Conservation (phyloP, 2,888 invertebrate genomes). For the Thyatira batis region DNA sequence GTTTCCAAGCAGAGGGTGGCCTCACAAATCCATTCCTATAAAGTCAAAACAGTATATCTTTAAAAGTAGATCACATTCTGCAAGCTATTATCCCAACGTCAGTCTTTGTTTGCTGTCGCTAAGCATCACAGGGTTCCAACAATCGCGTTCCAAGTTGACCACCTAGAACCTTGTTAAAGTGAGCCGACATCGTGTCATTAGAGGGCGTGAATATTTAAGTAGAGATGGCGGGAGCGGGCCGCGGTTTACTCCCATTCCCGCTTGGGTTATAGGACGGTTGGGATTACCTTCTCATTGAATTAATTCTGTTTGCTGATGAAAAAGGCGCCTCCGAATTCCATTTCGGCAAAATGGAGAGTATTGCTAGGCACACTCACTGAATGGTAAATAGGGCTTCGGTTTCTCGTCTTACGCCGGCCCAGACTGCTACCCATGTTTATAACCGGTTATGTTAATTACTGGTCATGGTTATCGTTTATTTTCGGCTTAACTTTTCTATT, state of each 20-base stretch:
- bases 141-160: conserved; percentile 33
- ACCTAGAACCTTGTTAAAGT: conserved; percentile 61
- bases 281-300: conserved; percentile 72
- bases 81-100: conserved; percentile 28
- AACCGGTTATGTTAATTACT: conserved; percentile 2
- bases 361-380: conserved; percentile 19
- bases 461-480: neutral
- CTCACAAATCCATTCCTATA: conserved; percentile 7
- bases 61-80: conserved; percentile 23
- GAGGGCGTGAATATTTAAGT: conserved; percentile 77
- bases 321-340: conserved; percentile 49
- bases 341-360: conserved; percentile 38
- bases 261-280: conserved; percentile 60
- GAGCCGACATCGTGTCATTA: conserved; percentile 71
- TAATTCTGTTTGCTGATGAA: conserved; percentile 66
- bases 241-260: conserved; percentile 58
- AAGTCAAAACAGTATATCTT: conserved; percentile 16
- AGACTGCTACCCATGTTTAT: too few species aligned
- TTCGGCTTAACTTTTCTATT: neutral
- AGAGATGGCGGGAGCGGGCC: conserved; percentile 62
- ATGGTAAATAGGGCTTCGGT: neutral
- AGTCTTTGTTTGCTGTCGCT: conserved; percentile 16
- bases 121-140: conserved; percentile 31
- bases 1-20: too few species aligned
- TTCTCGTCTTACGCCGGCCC: neutral